Conservation (phyloP, 2,113 vertebrate genomes). For the Anthoscopus minutus region DNA sequence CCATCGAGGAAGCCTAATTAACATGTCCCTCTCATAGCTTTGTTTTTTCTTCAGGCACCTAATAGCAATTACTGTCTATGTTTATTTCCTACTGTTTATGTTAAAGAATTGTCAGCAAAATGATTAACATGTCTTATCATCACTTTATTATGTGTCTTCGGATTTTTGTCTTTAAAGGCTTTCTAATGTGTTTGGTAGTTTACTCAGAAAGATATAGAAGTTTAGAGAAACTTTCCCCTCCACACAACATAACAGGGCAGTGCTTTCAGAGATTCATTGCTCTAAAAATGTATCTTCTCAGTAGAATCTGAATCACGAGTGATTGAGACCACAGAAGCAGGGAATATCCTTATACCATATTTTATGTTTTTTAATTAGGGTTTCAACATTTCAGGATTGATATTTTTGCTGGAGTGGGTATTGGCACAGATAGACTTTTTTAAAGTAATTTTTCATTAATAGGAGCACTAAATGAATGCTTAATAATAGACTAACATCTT, state of each 20-base stretch:
- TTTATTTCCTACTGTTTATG: neutral
- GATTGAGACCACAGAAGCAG: neutral
- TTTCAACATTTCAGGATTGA: neutral
- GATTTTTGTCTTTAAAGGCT: neutral
- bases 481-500: neutral
- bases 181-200: neutral
- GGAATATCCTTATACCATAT: neutral
- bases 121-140: neutral
- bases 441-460: neutral
- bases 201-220: neutral
- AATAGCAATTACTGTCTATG: neutral
- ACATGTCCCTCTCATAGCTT: neutral
- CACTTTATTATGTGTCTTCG: neutral
- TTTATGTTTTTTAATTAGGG: neutral
- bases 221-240: neutral
- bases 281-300: neutral
- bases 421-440: neutral
- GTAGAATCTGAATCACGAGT: neutral
- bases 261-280: neutral
- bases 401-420: neutral
- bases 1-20: neutral
- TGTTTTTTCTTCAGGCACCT: neutral
- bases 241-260: neutral
- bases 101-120: neutral
- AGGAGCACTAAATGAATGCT: neutral